phyloP scores from a whole-genome alignment of 2,113 vertebrate genomes.

The Opisthocomus hoazin region DNA sequence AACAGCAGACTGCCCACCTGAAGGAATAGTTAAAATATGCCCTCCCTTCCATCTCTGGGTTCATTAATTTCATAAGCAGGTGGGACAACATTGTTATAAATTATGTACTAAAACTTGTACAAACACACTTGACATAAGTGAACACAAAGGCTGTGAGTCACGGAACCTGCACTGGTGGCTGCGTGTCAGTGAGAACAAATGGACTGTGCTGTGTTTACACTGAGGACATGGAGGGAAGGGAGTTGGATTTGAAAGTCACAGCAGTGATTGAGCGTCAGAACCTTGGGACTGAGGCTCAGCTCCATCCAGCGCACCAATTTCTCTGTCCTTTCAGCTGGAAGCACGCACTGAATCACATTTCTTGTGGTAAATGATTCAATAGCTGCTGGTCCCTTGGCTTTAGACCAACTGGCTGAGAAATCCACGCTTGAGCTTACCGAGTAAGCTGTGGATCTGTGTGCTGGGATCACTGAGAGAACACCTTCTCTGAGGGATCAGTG shows the following conservation, averaged over 20 bases:
- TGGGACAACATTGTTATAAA: background rate
- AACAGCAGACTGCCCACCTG: background rate
- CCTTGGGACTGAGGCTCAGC: background rate
- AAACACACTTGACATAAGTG: background rate
- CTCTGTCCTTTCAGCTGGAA: background rate
- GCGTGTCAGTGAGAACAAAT: background rate
- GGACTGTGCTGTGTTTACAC: background rate
- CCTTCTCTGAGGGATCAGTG: background rate
- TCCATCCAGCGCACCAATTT: background rate
- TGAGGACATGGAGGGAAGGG: background rate
- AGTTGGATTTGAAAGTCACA: background rate
- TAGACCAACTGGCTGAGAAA: background rate
- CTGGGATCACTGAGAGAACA: background rate
- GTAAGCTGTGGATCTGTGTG: background rate
- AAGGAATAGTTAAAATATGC: background rate
- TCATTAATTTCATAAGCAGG: background rate
- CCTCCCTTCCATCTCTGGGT: background rate
- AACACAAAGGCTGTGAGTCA: background rate
- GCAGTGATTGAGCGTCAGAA: background rate
- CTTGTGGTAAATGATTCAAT: background rate
- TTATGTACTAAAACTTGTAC: background rate
- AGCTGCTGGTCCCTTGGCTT: background rate
- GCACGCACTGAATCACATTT: background rate
- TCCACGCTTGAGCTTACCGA: background rate
- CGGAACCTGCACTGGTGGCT: background rate